Evolutionary conservation across 1,140 invertebrate species (phyloP), one percentile per base, ranked within the genome.

Genomic region (Patella vulgata): DNA sequence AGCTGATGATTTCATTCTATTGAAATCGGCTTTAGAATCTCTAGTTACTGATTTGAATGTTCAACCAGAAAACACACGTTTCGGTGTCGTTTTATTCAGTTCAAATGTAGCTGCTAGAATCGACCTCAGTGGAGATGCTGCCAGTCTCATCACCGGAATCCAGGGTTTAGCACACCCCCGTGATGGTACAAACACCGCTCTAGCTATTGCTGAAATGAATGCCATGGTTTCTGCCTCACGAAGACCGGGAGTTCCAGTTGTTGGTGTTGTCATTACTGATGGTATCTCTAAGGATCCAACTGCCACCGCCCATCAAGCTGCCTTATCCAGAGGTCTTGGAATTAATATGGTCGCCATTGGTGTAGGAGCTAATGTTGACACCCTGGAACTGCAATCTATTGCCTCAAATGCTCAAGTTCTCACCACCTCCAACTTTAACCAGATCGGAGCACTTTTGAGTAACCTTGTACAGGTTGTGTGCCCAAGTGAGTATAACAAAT

Each of bases 401-500:
- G 78, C 77, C 47, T 75, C 77, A 17, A 73, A 78, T 59, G 52
- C 68, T 9, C 73, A 79, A 59, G 77, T 81, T n/a, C 78, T 73
- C 39, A 63, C 68, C 28, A 77, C 74, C 48, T 71, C 54, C 27
- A 75, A 73, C 53, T 80, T 76, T 39, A 72, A 78, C 62, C 48
- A 68, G 12, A 46, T 68, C 2, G 51, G 23, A 21, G 23, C 39
- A 1, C 44, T 50, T n/a, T 12, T 63, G 2, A 36, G 23, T 2
- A 39, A 39, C 23, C 46, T 68, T 8, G 46, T 68, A 0, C 48
- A 60, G 21, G 19, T 55, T 14, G 55, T 63, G 3, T 68, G 66
- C 60, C 59, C 59, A 40, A 39, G 66, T 68, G 59, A 52, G 66
- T 43, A 14, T 2, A 23, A 6, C 46, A 36, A 36, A 36, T 36